Base-by-base conservation (phyloP, 2,888 invertebrate species). In the Tridacna crocea region DNA sequence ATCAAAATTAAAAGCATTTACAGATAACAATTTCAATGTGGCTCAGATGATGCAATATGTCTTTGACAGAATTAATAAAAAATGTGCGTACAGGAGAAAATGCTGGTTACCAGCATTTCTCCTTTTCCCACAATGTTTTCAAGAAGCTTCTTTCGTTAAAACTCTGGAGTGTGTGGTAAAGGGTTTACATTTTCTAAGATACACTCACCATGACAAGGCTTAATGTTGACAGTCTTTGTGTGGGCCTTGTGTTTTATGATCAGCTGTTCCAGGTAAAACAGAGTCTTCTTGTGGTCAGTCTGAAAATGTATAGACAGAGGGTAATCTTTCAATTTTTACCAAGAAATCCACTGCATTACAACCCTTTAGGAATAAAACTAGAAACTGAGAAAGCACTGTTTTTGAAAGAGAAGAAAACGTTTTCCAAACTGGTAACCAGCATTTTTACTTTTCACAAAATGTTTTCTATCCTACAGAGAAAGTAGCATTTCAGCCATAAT, bases 161-260 rank as follows among this genome's bases (percentile, higher is more conserved):
- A 13, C 12, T n/a, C n/a, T n/a, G n/a, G n/a, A n/a, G n/a, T n/a
- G n/a, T n/a, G n/a, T n/a, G n/a, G n/a, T n/a, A n/a, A n/a, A 17
- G 15, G 15, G 4, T 61, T 1, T 1, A 61, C 15, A 61, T 22
- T 36, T 61, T 61, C 61, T 19, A 11, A 13, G n/a, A 61, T n/a
- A 22, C 26, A 48, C 90, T 93, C 94, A 97, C 97, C 97, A 95
- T 96, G 96, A 87, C 91, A 88, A n/a, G 92, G 92, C 79, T 94
- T 94, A 78, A 94, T 94, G 87, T 92, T 94, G 63, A 93, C 89
- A 19, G 94, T 93, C 82, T 93, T 93, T 65, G 85, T 81, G 75
- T 99, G 99, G 0, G 98, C 98, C 91, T 97, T 97, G 93, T 99
- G 98, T 94, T 99, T 99, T 88, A 99, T 95, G 92, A 99, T 98